Evolutionary conservation across 2,888 invertebrate species (phyloP).

Genomic region (Aricia artaxerxes): DNA sequence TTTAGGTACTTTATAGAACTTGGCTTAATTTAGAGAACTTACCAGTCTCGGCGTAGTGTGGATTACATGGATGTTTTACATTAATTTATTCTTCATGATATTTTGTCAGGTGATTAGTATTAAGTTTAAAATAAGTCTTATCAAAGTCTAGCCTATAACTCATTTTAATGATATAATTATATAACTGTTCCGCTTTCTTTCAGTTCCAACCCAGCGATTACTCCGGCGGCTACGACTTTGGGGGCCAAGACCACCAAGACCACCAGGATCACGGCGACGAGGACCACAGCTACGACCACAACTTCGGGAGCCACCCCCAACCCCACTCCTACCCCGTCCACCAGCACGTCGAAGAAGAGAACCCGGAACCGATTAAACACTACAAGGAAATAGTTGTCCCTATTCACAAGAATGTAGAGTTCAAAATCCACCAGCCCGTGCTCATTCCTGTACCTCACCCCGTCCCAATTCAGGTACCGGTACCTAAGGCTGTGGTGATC

Average conservation of each 20-base stretch:
- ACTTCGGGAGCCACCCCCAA: slow-evolving; percentile 60
- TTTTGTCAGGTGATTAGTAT: too few relatives aligned
- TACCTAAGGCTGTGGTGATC: slow-evolving; percentile 84
- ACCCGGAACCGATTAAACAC: slow-evolving; percentile 84
- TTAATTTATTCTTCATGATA: too few relatives aligned
- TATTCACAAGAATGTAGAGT: slow-evolving; percentile 81
- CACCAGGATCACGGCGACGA: slow-evolving; percentile 39
- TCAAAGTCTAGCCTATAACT: too few relatives aligned
- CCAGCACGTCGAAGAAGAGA: slow-evolving; percentile 85
- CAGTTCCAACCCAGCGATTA: slow-evolving; percentile 69
- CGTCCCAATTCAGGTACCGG: slow-evolving; percentile 85
- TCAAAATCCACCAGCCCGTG: slow-evolving; percentile 79
- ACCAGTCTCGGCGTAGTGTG: too few relatives aligned
- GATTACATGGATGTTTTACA: too few relatives aligned
- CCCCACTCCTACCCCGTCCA: slow-evolving; percentile 80
- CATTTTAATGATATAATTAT: too few relatives aligned
- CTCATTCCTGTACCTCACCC: slow-evolving; percentile 83
- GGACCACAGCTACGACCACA: slow-evolving; percentile 57
- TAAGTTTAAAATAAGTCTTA: background rate
- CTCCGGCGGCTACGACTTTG: slow-evolving; percentile 53
- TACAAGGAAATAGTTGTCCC: slow-evolving; percentile 85
- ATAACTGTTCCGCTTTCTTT: background rate
- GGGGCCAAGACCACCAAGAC: slow-evolving; percentile 41
- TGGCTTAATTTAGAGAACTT: too few relatives aligned
- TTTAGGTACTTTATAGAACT: too few relatives aligned